phyloP scores from a whole-genome alignment of 2,113 vertebrate genomes.

The Takifugu bimaculatus region DNA sequence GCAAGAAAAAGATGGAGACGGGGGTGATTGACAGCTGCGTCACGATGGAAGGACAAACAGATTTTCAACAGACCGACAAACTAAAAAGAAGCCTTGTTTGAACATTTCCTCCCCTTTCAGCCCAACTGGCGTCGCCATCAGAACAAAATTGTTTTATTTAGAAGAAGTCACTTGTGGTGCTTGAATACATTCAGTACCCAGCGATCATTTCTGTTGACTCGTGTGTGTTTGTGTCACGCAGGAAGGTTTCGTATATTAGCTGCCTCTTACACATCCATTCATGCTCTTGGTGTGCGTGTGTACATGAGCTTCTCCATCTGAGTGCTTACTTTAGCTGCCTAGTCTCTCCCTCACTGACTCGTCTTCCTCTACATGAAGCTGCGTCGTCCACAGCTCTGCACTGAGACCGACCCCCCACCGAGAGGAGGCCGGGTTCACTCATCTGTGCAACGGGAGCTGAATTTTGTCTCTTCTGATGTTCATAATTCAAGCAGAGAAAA shows the following conservation, averaged over 20 bases:
- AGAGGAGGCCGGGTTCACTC: slow-evolving; percentile 54
- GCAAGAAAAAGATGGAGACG: slow-evolving; percentile 22
- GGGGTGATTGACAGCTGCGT: slow-evolving; percentile 30
- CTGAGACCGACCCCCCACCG: slow-evolving; percentile 46
- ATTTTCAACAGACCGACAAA: slow-evolving; percentile 23
- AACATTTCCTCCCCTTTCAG: slow-evolving; percentile 11
- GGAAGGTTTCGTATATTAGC: slow-evolving; percentile 48
- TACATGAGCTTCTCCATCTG: slow-evolving; percentile 19
- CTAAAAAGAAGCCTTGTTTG: slow-evolving; percentile 32
- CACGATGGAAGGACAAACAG: slow-evolving; percentile 19
- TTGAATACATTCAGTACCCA: slow-evolving; percentile 70
- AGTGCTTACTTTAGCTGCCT: slow-evolving; percentile 67
- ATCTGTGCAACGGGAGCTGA: slow-evolving; percentile 48
- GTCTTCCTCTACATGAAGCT: slow-evolving; percentile 30
- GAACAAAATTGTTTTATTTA: slow-evolving; percentile 27
- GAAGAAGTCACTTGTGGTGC: slow-evolving; percentile 73
- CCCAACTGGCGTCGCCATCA: slow-evolving; percentile 33
- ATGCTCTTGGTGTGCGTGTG: slow-evolving; percentile 17
- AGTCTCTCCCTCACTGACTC: slow-evolving; percentile 40
- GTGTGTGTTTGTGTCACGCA: slow-evolving; percentile 46
- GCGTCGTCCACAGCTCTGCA: slow-evolving; percentile 35
- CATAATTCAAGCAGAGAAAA: slow-evolving; percentile 62
- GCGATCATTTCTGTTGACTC: slow-evolving; percentile 28
- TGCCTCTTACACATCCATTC: slow-evolving; percentile 35
- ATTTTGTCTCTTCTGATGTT: slow-evolving; percentile 70